Evolutionary conservation across 2,113 vertebrate species (phyloP).

Genomic region (Nestor notabilis): DNA sequence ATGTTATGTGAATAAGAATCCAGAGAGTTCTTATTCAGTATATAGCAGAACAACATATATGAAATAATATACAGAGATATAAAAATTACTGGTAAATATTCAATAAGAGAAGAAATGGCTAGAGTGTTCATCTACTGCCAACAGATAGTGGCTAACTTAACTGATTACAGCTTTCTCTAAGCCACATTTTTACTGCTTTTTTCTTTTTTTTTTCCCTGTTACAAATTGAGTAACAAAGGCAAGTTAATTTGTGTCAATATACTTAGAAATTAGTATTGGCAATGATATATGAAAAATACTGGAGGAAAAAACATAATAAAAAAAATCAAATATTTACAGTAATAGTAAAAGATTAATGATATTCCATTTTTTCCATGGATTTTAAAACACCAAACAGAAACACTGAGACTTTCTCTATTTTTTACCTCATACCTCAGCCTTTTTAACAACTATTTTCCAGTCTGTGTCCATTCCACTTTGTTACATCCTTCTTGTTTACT

Average conservation of each 20-base stretch:
- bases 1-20: background rate
- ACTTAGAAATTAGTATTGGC: background rate
- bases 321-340: background rate
- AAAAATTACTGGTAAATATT: background rate
- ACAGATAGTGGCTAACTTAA: background rate
- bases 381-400: background rate
- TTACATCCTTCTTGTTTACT: background rate
- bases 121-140: background rate
- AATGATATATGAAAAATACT: background rate
- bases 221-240: background rate
- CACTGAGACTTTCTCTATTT: background rate
- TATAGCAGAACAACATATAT: background rate
- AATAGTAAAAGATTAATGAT: background rate
- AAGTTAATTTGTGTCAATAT: background rate
- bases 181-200: background rate
- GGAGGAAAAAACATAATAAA: background rate
- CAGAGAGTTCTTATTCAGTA: background rate
- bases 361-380: background rate
- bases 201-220: background rate
- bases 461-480: background rate
- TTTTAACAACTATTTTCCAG: background rate
- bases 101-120: background rate
- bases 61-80: background rate
- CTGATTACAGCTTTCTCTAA: background rate
- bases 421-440: background rate